Percentiles rank a stretch among this genome's conserved stretches.
These are phyloP conservation scores for Oryzias celebensis DNA, from an alignment of 2,113 vertebrate genomes.

Conservation along the genomic window DNA sequence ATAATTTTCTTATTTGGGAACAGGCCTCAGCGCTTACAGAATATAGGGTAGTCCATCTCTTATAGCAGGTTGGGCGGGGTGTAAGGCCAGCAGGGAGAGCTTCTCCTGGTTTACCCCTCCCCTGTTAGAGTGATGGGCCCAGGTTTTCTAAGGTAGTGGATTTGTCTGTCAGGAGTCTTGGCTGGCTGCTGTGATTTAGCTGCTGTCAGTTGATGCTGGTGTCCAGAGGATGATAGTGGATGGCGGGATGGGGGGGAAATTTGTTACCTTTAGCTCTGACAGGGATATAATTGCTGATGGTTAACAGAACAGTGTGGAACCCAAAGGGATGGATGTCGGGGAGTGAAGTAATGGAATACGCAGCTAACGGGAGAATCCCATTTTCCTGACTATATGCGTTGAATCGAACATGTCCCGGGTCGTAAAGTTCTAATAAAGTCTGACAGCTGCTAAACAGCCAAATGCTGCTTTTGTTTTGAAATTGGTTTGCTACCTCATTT, in stretches of 20 bases:
- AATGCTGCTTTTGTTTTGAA: background rate
- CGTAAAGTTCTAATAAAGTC: slow-evolving; percentile 3
- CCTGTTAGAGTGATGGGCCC: slow-evolving; percentile 88
- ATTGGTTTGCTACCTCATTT: no score
- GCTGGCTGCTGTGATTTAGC: slow-evolving; percentile 97
- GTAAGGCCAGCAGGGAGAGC: slow-evolving; percentile 86
- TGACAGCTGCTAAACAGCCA: background rate
- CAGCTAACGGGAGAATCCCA: slow-evolving; percentile 54
- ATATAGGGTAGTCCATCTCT: slow-evolving; percentile 92
- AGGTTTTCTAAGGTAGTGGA: slow-evolving; percentile 95
- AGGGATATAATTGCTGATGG: slow-evolving; percentile 99
- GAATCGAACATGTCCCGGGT: slow-evolving; percentile 21
- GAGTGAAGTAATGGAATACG: slow-evolving; percentile 74
- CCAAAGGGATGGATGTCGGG: slow-evolving; percentile 74
- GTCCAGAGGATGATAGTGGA: slow-evolving; percentile 97
- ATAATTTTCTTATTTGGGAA: slow-evolving; percentile 96
- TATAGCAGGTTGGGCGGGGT: slow-evolving; percentile 51
- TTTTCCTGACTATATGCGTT: slow-evolving; percentile 56
- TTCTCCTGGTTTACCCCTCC: slow-evolving; percentile 38
- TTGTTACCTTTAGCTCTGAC: slow-evolving; percentile 99
- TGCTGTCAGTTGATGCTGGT: slow-evolving; percentile 95
- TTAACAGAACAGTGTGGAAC: slow-evolving; percentile 99
- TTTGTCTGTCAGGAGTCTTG: slow-evolving; percentile 99
- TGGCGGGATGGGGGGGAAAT: slow-evolving; percentile 98
- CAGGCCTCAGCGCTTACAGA: slow-evolving; percentile 82